Evolutionary conservation across 2,797 vertebrate genomes (phyloP), one percentile per base, ranked within the genome.

Genomic region (Hydrolagus colliei): DNA sequence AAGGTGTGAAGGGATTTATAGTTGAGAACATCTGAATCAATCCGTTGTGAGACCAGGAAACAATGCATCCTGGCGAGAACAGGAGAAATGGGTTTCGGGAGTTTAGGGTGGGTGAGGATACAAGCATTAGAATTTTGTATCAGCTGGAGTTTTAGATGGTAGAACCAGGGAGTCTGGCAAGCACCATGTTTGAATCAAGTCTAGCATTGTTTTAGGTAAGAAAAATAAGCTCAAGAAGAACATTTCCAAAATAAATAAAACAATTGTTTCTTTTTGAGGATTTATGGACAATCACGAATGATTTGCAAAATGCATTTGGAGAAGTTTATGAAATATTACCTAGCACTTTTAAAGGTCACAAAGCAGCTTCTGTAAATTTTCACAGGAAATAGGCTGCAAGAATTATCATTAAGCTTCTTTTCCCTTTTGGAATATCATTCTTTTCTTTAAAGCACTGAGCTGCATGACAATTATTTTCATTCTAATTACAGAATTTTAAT

Each of bases 401-500:
- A 77, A 77, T 77, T 59, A 77, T 41, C 65, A 68, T 20, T 93
- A 94, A 95, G 95, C 92, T 95, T 96, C 93, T 93, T 96, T 96
- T 96, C 93, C 96, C 94, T 96, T 92, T 93, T 92, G 93, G 92
- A 94, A 93, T 90, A 95, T 95, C 91, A 93, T 96, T 97, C 41
- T 52, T 52, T 52, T 52, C 41, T 95, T 98, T 95, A 94, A 95
- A 95, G 95, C 79, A 95, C 95, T 96, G 96, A 96, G 96, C 94
- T 93, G 95, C 97, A 95, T 95, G 92, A 96, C 96, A 97, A 97
- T 98, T 96, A 97, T 97, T 97, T 97, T 94, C 94, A 93, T 94
- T 95, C 97, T 97, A 98, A 98, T 97, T 98, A 97, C 95, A 96
- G 97, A 96, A 96, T 95, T 95, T 97, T 98, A 98, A 98, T 97